Evolutionary conservation across 2,113 vertebrate species (phyloP).

Genomic region (Phylloscopus trochilus): DNA sequence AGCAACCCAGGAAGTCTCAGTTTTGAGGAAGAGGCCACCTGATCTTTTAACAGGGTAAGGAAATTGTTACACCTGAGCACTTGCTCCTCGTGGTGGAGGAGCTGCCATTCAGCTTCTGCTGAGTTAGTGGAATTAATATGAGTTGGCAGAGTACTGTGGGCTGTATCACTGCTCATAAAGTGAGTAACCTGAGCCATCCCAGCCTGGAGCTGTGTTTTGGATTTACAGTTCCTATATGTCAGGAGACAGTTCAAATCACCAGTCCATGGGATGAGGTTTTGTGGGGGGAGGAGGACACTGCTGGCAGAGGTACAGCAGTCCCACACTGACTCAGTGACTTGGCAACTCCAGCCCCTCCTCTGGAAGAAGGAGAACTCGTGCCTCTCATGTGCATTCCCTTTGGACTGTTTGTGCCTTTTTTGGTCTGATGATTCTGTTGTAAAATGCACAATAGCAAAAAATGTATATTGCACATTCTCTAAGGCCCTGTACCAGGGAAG

Average conservation of each 20-base stretch:
- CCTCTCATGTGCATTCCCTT: background rate
- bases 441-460: background rate
- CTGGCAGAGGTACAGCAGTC: background rate
- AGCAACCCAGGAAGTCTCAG: background rate
- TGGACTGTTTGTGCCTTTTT: fast-evolving
- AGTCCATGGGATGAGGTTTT: background rate
- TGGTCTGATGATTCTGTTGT: background rate
- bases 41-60: background rate
- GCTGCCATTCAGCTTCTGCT: background rate
- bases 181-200: background rate
- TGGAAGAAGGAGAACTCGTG: background rate
- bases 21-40: background rate
- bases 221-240: background rate
- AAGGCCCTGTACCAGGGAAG: background rate
- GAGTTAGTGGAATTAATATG: background rate
- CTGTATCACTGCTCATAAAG: background rate
- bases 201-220: background rate
- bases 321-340: background rate
- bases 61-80: background rate
- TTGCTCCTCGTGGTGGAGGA: background rate
- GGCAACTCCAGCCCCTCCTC: background rate
- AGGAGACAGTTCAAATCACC: background rate
- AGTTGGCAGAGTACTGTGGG: background rate
- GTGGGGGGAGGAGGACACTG: background rate
- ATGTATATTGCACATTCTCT: background rate